Evolutionary conservation across 2,113 vertebrate genomes (phyloP).

Genomic region (Danio rerio): DNA sequence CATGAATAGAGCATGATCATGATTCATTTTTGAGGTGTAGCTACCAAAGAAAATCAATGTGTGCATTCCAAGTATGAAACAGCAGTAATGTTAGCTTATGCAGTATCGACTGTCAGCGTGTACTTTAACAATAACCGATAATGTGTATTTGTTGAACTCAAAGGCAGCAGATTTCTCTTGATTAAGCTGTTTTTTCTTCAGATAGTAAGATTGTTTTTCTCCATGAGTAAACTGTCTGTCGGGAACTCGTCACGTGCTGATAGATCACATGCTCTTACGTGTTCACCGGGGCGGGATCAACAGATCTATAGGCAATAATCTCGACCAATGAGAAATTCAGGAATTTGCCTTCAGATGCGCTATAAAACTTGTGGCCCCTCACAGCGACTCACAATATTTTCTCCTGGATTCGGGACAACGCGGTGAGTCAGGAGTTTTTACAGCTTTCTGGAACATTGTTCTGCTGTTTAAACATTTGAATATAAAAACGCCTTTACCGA

Average conservation of each 20-base stretch:
- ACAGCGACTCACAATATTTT: not conserved
- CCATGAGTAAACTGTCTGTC: not conserved
- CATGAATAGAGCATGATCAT: no score
- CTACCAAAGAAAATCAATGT: no score
- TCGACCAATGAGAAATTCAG: conserved; percentile 68
- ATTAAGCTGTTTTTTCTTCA: not conserved
- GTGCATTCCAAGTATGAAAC: no score
- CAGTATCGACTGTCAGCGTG: no score
- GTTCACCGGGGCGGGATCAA: conserved; percentile 14
- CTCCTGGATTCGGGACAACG: accelerated
- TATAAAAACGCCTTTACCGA: not conserved
- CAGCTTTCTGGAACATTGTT: not conserved
- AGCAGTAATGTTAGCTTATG: not conserved
- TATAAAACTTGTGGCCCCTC: conserved; percentile 69
- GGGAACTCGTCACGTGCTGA: conserved; percentile 67
- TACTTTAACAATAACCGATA: not conserved
- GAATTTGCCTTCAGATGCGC: conserved; percentile 31
- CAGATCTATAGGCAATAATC: conserved; percentile 32
- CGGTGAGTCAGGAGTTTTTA: conserved; percentile 41
- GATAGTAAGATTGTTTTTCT: not conserved
- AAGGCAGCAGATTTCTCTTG: not conserved
- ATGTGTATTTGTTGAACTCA: not conserved
- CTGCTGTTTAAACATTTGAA: not conserved
- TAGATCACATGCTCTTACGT: conserved; percentile 57
- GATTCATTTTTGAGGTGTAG: no score